Evolutionary conservation across 2,888 invertebrate genomes (phyloP).

Genomic region (Catocala sponsa): DNA sequence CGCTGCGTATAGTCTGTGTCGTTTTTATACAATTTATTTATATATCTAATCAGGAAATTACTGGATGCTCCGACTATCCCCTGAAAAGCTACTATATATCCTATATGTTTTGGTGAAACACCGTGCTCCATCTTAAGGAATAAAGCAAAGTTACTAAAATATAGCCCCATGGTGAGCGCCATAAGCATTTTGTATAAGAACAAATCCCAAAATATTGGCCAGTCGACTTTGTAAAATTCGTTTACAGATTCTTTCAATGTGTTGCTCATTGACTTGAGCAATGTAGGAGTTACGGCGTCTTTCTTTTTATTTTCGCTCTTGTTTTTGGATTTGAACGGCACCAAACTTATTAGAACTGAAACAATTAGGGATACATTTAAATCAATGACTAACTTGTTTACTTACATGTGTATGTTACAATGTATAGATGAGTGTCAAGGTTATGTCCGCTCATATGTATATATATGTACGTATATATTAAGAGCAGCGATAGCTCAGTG

Average conservation of each 20-base stretch:
- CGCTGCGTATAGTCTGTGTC: constrained; percentile 72
- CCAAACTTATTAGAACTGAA: constrained; percentile 56
- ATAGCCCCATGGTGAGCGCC: constrained; percentile 79
- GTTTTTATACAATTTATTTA: constrained; percentile 75
- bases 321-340: constrained; percentile 51
- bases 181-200: constrained; percentile 83
- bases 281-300: constrained; percentile 39
- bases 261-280: constrained; percentile 48
- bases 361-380: constrained; percentile 17
- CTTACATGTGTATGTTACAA: too few relatives aligned
- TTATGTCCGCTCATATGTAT: too few relatives aligned
- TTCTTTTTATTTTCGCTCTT: constrained; percentile 39
- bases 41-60: constrained; percentile 75
- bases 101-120: constrained; percentile 80
- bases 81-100: constrained; percentile 86
- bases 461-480: too few relatives aligned
- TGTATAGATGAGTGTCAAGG: too few relatives aligned
- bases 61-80: constrained; percentile 77
- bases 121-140: constrained; percentile 78
- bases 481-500: too few relatives aligned
- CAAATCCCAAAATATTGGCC: constrained; percentile 83
- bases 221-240: constrained; percentile 81
- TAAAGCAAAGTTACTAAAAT: constrained; percentile 81
- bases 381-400: too few relatives aligned
- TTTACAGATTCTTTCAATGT: constrained; percentile 67